Percentiles rank a stretch among this genome's conserved stretches.
Conservation (phyloP, 2,797 vertebrate species). For the Peromyscus attwateri region DNA sequence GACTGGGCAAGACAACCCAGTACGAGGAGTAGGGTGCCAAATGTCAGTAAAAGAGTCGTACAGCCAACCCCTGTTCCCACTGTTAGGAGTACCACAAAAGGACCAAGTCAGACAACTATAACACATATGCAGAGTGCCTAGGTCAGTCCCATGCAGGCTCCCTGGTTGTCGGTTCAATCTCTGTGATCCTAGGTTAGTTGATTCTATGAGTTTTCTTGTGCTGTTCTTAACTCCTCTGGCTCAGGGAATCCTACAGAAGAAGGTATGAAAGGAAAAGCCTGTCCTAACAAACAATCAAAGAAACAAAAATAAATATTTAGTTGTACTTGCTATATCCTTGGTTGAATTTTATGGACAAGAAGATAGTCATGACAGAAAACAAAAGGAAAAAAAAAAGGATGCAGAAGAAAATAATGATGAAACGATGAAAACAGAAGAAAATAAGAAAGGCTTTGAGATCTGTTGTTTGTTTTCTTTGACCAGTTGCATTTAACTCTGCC, state of each 20-base stretch:
- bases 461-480: neutral
- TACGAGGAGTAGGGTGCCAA: neutral
- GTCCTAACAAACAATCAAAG: neutral
- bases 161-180: neutral
- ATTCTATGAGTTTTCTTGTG: neutral
- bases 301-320: neutral
- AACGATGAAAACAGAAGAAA: neutral
- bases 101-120: neutral
- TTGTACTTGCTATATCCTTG: neutral
- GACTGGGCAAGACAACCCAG: neutral
- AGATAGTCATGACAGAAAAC: neutral
- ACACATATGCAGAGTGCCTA: neutral
- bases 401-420: neutral
- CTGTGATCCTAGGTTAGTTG: neutral
- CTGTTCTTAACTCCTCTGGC: neutral
- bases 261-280: neutral
- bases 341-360: neutral
- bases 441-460: neutral
- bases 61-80: neutral
- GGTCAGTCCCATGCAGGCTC: neutral
- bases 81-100: neutral
- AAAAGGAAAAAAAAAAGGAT: neutral
- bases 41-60: neutral
- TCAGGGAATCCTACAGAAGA: neutral
- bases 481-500: neutral